These are phyloP conservation scores for Triplophysa siluroides DNA, from an alignment of 2,113 vertebrate genomes.

Conservation along the genomic window DNA sequence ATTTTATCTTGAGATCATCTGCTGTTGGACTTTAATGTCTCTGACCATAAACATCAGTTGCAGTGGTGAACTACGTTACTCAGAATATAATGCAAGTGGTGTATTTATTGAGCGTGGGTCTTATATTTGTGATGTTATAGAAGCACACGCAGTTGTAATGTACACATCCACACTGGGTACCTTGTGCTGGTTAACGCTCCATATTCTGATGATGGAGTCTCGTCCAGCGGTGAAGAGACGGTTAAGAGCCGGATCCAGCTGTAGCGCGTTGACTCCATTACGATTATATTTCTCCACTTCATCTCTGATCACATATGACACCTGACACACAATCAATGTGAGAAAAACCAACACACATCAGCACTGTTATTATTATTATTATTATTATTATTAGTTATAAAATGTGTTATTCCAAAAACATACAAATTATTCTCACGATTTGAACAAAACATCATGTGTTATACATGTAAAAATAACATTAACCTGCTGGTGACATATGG, in stretches of 20 bases:
- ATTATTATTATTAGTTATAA: too few species aligned
- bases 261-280: conserved; percentile 95
- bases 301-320: conserved; percentile 97
- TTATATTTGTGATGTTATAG: too few species aligned
- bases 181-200: conserved; percentile 99
- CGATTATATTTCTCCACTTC: conserved; percentile 98
- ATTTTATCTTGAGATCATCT: too few species aligned
- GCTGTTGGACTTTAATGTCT: too few species aligned
- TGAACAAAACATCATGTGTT: too few species aligned
- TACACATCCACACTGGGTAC: conserved; percentile 63
- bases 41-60: background rate
- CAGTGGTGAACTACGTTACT: background rate
- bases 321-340: conserved; percentile 69
- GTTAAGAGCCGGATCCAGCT: conserved; percentile 92
- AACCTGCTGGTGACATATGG: too few species aligned
- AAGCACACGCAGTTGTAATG: too few species aligned
- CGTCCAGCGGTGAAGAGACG: conserved; percentile 95
- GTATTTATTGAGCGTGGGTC: background rate
- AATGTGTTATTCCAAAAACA: too few species aligned
- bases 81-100: background rate
- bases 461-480: too few species aligned
- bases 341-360: background rate
- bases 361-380: too few species aligned
- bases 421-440: too few species aligned
- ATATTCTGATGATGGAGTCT: conserved; percentile 98